Base-by-base conservation (phyloP, 1,140 invertebrate genomes). In the Bombus cullumanus region DNA sequence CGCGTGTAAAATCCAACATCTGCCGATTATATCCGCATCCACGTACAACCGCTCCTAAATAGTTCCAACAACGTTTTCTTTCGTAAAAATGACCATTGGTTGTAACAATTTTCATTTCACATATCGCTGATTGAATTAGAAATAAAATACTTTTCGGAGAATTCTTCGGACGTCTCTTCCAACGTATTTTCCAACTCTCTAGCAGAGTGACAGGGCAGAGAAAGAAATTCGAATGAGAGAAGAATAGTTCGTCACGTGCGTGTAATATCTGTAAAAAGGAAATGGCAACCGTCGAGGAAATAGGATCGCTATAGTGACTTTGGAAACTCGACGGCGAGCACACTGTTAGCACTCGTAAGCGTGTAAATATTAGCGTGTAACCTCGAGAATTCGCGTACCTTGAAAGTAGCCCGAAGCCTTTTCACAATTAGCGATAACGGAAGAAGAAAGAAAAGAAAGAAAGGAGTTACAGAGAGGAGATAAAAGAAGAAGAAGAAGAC, bases 341-440 rank as follows among this genome's bases (percentile, higher is more conserved):
- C 75, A 80, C 43, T 83, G 59, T 83, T 76, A 57, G 57, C 43
- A 76, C 72, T 68, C 75, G 64, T 71, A 57, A 76, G 84, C 74
- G 71, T 89, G 88, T 91, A 92, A 88, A 92, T 91, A 91, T 77
- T 85, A 77, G 75, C 81, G 74, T 78, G 31, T 83, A 83, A 92
- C 74, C 85, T 88, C 79, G 84, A 90, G 89, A 83, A 90, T 91
- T 91, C 85, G 88, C 88, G 93, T 94, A 94, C 92, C 93, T 94
- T 93, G 92, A 93, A 93, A 92, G 92, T 93, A 92, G 86, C 74
- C 86, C 87, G 90, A 89, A 89, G 88, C 90, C 89, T 91, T 91
- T 91, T 86, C 84, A 86, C 79, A 77, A 72, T 87, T 91, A 91
- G 85, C 64, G 47, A 68, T 89, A 71, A 47, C 47, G 34, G 25